Evolutionary conservation across 2,113 vertebrate genomes (phyloP), one percentile per base, ranked within the genome.

Genomic region (Callionymus lyra): DNA sequence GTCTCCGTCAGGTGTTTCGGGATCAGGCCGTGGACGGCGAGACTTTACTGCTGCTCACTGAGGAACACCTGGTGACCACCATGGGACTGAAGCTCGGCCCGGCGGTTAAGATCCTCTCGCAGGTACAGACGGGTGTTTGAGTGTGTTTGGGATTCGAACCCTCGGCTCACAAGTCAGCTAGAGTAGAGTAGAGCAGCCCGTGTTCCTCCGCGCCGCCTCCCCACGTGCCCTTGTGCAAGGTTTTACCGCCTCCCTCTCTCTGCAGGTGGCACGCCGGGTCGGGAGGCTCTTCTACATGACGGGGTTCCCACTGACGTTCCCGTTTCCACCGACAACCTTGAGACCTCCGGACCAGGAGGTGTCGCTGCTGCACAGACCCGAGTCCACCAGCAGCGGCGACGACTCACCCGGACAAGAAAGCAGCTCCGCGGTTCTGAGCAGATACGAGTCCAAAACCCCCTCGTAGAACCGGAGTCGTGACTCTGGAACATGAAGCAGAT

Each of bases 21-120:
- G 94, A 97, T 60, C 95, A 99, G 79, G 91, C 90, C 11, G 97
- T 99, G 1, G 95, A 99, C 0, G 94, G 95, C 0, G 93, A 99
- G 84, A 94, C 95, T 16, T 67, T 99, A 64, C 91, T 94, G 6
- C 85, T 99, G 31, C 87, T 99, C 77, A 97, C 91, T 0, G 95
- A 99, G 44, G 93, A 96, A 69, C 95, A 99, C 65, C 76, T 99
- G 42, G 87, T 99, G 54, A 93, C 82, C 82, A 95, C 89, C 72
- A 92, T 99, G 95, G 91, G 93, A 60, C 84, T 99, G 52, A 98
- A 97, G 69, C 81, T 98, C 12, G 95, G 95, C 2, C 95, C 95
- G 0, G 93, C 94, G 0, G 88, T 99, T 57, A 98, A 98, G 85
- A 97, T 99, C 39, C 79, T 91, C 65, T 91, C 91, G 59, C 95